Evolutionary conservation across 1,140 invertebrate species (phyloP).

Genomic region (Lepidostoma basale): DNA sequence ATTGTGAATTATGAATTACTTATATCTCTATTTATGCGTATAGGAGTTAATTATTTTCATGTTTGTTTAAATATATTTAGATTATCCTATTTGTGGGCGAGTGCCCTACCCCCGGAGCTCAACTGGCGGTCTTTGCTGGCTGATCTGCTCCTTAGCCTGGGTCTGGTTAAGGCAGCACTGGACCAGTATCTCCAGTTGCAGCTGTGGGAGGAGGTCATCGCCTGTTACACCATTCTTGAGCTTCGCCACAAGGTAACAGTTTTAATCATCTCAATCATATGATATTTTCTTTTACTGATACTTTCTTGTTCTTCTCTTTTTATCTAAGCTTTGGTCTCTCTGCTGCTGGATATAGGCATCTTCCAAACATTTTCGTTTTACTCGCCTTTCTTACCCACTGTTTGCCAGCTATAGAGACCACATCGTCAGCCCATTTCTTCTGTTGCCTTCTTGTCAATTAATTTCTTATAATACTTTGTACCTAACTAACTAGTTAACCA

Average conservation of each 20-base stretch:
- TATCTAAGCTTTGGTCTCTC: background rate
- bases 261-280: background rate
- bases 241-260: slow-evolving; percentile 80
- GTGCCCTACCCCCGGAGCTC: slow-evolving; percentile 75
- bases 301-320: background rate
- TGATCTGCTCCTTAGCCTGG: slow-evolving; percentile 78
- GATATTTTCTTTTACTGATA: background rate
- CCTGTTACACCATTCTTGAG: slow-evolving; percentile 85
- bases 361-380: too few relatives aligned
- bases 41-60: background rate
- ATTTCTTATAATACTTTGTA: too few relatives aligned
- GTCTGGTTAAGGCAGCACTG: slow-evolving; percentile 83
- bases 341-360: too few relatives aligned
- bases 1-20: background rate
- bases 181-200: slow-evolving; percentile 82
- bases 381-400: too few relatives aligned
- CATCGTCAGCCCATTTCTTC: too few relatives aligned
- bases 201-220: slow-evolving; percentile 92
- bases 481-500: too few relatives aligned
- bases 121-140: slow-evolving; percentile 76
- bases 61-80: slow-evolving; percentile 45
- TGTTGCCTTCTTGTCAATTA: background rate
- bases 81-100: slow-evolving; percentile 68
- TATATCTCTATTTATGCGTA: too few relatives aligned
- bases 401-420: too few relatives aligned